Base-by-base conservation (phyloP, 2,113 vertebrate species). In the Scophthalmus maximus region DNA sequence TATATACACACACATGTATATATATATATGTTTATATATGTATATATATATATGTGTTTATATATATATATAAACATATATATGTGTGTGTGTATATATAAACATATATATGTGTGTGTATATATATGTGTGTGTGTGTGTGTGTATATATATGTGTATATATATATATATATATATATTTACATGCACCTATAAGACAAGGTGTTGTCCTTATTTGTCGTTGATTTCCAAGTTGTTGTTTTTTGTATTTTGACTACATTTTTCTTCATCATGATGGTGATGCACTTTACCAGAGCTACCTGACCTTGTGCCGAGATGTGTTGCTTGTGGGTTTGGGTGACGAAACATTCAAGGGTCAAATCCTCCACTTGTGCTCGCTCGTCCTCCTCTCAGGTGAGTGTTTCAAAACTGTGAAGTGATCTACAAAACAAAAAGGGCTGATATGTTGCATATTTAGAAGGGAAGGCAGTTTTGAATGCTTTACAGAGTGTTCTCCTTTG, bases 311-410 rank as follows among this genome's bases (percentile, higher is more conserved):
- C 73, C 93, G 94, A 66, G 96, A 98, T 9, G 85, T 94, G 46
- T 57, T 97, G 29, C 94, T 96, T 61, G 92, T 97, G 27, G 94
- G 95, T 78, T 90, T 97, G 49, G 95, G 93, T 0, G 93, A 95
- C 52, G 7, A 65, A 11, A 40, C 65, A 0, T 97, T 98, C 89
- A 95, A 94, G 71, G 72, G 80, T 64, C 87, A 88, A 1, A 64
- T 96, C 67, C 89, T 99, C 42, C 92, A 95, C 46, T 52, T 95
- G 73, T 92, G 90, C 62, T 93, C 95, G 1, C 76, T 78, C 30
- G 60, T 95, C 67, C 86, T 96, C 38, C 82, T 94, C 44, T 91
- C 94, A 90, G 95, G 97, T 97, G 92, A 90, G 85, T 23, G 1
- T 42, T 57, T 51, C 6, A 42, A 29, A 27, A 18, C 0, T 29